phyloP scores from a whole-genome alignment of 2,888 invertebrate genomes.

The Eudasyphora cyanicolor region DNA sequence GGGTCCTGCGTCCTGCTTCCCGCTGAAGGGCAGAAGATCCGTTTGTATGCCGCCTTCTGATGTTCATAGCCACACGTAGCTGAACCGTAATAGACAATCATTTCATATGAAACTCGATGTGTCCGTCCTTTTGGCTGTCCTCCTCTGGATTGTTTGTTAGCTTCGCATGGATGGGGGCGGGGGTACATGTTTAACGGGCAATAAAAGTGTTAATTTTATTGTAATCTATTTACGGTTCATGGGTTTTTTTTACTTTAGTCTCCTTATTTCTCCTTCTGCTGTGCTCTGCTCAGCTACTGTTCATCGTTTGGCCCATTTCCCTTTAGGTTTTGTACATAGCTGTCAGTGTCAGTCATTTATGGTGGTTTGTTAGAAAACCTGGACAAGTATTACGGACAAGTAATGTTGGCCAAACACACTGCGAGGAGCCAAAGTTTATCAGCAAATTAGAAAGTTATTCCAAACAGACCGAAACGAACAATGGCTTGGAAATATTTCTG shows the following conservation, averaged over 20 bases:
- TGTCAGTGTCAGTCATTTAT: slow-evolving; percentile 39
- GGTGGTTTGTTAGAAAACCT: neutral
- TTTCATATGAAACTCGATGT: slow-evolving; percentile 22
- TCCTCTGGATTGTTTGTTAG: neutral
- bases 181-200: slow-evolving; percentile 38
- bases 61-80: neutral
- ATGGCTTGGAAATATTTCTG: neutral
- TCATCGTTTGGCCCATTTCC: neutral
- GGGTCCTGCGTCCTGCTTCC: neutral
- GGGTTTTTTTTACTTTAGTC: neutral
- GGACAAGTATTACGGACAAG: neutral
- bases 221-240: slow-evolving; percentile 41
- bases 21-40: too few relatives aligned
- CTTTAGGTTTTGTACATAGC: neutral
- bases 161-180: neutral
- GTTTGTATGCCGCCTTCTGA: neutral
- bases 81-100: neutral
- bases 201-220: slow-evolving; percentile 62
- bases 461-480: neutral
- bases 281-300: neutral
- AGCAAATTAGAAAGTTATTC: slow-evolving; percentile 48
- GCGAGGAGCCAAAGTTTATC: slow-evolving; percentile 21
- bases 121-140: neutral
- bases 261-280: neutral
- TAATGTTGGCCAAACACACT: neutral